phyloP scores from a whole-genome alignment of 2,888 invertebrate species.

The Phrixothrix hirtus region DNA sequence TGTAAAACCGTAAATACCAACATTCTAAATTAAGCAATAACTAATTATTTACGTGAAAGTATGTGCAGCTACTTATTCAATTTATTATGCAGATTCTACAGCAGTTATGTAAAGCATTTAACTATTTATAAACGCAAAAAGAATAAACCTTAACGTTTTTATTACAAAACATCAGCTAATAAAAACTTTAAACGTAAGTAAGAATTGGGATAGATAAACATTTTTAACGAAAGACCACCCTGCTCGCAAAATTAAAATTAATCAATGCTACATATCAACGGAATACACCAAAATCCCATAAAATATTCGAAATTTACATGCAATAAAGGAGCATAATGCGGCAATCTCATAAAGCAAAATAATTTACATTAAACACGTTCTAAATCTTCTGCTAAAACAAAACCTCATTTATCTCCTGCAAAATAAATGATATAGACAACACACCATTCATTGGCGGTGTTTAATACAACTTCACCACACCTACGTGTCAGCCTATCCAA shows the following conservation, averaged over 20 bases:
- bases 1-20: background rate
- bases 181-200: too few relatives aligned
- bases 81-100: too few relatives aligned
- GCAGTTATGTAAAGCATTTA: background rate
- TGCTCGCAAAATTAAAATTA: conserved; percentile 17
- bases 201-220: too few relatives aligned
- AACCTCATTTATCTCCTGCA: conserved; percentile 55
- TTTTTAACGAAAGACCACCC: too few relatives aligned
- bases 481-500: conserved; percentile 34
- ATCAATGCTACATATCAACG: conserved; percentile 6
- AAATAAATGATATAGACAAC: conserved; percentile 53
- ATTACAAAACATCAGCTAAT: too few relatives aligned
- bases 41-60: background rate
- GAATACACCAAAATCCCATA: conserved; percentile 16
- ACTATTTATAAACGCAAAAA: background rate
- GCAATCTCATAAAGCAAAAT: conserved; percentile 51
- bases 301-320: conserved; percentile 25
- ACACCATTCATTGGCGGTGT: conserved; percentile 36
- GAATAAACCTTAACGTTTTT: too few relatives aligned
- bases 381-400: conserved; percentile 56
- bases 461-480: conserved; percentile 35
- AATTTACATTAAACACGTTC: conserved; percentile 56
- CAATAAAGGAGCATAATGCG: conserved; percentile 20
- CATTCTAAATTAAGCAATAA: background rate
- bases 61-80: too few relatives aligned